phyloP scores from a whole-genome alignment of 2,888 invertebrate genomes.

The Athalia rosae region DNA sequence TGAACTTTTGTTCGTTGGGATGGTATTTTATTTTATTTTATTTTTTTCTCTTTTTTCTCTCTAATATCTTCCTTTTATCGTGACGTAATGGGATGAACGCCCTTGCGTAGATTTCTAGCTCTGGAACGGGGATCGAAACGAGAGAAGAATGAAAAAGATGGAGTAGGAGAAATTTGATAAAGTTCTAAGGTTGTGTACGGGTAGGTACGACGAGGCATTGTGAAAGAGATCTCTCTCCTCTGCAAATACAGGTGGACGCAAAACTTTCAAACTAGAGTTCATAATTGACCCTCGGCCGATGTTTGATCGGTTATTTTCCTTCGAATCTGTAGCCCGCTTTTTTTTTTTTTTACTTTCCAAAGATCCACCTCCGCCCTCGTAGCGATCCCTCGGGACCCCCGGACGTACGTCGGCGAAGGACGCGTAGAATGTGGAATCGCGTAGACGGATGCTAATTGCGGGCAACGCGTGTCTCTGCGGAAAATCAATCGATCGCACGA shows the following conservation, averaged over 20 bases:
- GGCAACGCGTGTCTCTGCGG: neutral
- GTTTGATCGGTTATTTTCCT: slow-evolving; percentile 31
- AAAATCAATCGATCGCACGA: neutral
- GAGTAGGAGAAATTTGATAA: slow-evolving; percentile 5
- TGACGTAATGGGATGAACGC: too few species aligned
- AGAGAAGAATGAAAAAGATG: slow-evolving; percentile 1
- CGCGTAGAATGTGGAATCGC: neutral
- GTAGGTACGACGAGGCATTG: neutral
- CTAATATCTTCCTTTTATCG: too few species aligned
- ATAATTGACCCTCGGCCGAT: slow-evolving; percentile 25
- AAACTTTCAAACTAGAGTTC: slow-evolving; percentile 25
- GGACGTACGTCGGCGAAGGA: neutral
- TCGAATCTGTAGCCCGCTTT: neutral
- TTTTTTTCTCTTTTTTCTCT: too few species aligned
- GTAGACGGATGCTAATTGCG: neutral
- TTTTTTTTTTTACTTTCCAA: slow-evolving; percentile 2
- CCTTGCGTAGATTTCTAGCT: neutral
- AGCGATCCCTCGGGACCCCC: neutral
- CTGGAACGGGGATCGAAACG: neutral
- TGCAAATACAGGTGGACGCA: slow-evolving; percentile 1
- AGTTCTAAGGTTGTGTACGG: neutral
- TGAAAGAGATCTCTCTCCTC: neutral
- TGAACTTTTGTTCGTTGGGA: neutral
- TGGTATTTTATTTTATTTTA: too few species aligned
- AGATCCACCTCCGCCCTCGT: slow-evolving; percentile 4